Evolutionary conservation across 2,888 invertebrate genomes (phyloP), one percentile per base, ranked within the genome.

Genomic region (Drosophila mimetica): DNA sequence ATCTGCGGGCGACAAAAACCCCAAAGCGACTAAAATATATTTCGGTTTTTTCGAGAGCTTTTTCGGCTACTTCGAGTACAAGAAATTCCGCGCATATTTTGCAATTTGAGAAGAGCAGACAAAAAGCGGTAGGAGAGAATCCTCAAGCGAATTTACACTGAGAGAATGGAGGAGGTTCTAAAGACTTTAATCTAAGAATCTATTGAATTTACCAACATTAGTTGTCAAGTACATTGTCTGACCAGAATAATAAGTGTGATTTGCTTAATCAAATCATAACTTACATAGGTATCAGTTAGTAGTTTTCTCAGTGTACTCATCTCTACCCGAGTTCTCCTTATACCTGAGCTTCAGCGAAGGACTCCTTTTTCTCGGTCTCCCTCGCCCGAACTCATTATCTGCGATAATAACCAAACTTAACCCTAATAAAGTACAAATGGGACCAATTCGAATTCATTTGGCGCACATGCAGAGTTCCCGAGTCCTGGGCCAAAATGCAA

Each of bases 341-440:
- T 53, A 71, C 61, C 61, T 51, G 44, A 54, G 36, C 22, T 48
- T 8, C 36, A 20, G 30, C 20, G 20, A 11, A 18, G 47, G 16
- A 32, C 8, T 42, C 59, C 25, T 50, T 53, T 37, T 28, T 41
- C 37, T 53, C 14, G 41, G 18, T 46, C 44, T 39, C 69, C 41
- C 55, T 37, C 59, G 7, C 58, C 36, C 32, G 28, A 22, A 7
- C 71, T 74, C 74, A 69, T 61, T 63, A 70, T 71, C 81, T 72
- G 67, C 72, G 71, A 71, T 69, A 76, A 79, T 71, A 74, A 76
- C 71, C 72, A 57, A 69, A 73, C 65, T 77, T 71, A 77, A 86
- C 89, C 88, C 84, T 79, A 88, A 89, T 90, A 90, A 90, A 89
- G 86, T 84, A 88, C 86, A 88, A 88, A 87, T 88, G 89, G 88